Evolutionary conservation across 2,888 invertebrate species (phyloP), one percentile per base, ranked within the genome.

Genomic region (Dione vanillae): DNA sequence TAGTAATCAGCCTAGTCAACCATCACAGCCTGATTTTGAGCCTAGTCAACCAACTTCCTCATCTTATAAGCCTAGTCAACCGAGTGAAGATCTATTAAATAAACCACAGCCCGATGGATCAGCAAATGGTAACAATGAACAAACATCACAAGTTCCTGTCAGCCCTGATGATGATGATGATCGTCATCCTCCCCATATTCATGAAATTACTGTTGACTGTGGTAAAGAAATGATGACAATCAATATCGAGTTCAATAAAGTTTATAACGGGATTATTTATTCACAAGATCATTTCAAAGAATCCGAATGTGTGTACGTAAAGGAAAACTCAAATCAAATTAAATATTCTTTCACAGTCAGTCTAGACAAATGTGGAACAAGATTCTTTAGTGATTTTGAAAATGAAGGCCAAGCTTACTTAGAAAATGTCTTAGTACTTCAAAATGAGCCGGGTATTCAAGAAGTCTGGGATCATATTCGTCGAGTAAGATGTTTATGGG

Each of bases 221-320:
- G 96, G 96, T 70, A 97, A 96, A 83, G 96, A 96, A 75, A 95
- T 96, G 95, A 97, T 97, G 97, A 96, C 95, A 1, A 96, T 97
- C 72, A 95, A 96, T 76, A 94, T 97, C 11, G 96, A 96, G 85
- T 97, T 97, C 85, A 96, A 96, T 84, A 94, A 96, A 73, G 92
- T 90, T 19, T 97, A 96, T 83, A 95, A 96, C 77, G 97, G 97
- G 0, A 94, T 97, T 14, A 96, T 97, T 76, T 97, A 97, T 81
- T 96, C 97, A 0, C 97, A 97, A 91, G 97, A 96, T 59, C 95
- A 94, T 79, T 95, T 91, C 85, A 95, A 92, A 77, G 95, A 95
- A 76, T 94, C 95, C 0, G 94, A 95, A 62, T 97, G 97, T 81
- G 93, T 96, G 20, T 97, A 97, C 82, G 96, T 97, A 0, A 93